Evolutionary conservation across 2,888 invertebrate genomes (phyloP), one percentile per base, ranked within the genome.

Genomic region (Ormyrus nitidulus): DNA sequence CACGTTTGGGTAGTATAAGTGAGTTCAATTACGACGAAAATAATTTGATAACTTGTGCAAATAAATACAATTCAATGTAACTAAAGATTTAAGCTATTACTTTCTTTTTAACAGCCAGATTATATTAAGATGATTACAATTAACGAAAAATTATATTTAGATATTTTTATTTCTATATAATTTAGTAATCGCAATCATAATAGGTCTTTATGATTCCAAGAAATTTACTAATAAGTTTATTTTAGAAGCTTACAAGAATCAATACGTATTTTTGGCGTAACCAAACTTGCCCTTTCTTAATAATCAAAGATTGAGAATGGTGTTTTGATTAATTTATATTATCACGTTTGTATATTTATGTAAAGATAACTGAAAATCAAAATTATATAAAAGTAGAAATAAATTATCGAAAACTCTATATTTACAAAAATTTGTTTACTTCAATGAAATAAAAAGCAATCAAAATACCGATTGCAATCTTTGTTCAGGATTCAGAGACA

Each of bases 381-480:
- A 34, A n/a, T 56, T 48, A 44, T 19, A 1, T 58, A 46, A 65
- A 71, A 9, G 34, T 49, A 56, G 49, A 70, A 71, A 64, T 44
- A 34, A 71, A 58, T 56, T 65, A 54, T 49, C 49, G 13, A 49
- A 19, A 56, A 51, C 10, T 19, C 13, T 70, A 34, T 44, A 54
- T 34, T 71, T 53, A 59, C 49, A 49, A 54, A 66, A 54, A 11
- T 44, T 65, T 13, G 66, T 56, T 6, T 58, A 4, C 13, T 58
- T 49, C 9, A 51, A 51, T 34, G 34, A 59, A 61, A 77, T 13
- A n/a, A 59, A 11, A 71, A 68, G 44, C 9, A 75, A 69, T 75
- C 64, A n/a, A 77, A 80, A 56, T 73, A 56, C n/a, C 64, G 46
- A 64, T 64, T 11, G 62, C 68, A 77, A 73, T 62, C 66, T 8